Evolutionary conservation across 2,888 invertebrate species (phyloP), one percentile per base, ranked within the genome.

Genomic region (Minunthozetes semirufus): DNA sequence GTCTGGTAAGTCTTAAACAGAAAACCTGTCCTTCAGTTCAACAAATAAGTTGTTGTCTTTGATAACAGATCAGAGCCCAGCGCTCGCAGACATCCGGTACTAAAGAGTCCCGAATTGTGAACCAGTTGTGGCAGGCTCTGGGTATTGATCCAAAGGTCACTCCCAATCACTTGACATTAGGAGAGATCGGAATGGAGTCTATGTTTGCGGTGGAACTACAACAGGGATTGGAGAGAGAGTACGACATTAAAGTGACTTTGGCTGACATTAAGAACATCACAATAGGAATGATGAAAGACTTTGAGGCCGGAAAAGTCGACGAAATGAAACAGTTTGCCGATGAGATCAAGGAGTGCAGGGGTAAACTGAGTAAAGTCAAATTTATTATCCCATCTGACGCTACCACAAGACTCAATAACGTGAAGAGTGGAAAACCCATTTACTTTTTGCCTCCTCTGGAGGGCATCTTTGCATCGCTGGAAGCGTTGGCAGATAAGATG

Each of bases 131-230:
- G 72, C 22, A n/a, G 19, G 72, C 48, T 1, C 27, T 72, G 59
- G 72, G 72, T 29, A 56, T 72, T 15, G 72, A 72, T 22, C 72
- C 72, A 0, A 56, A 72, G 56, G 61, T 59, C 8, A 33, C 53
- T 17, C 72, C 72, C 0, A 56, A 72, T 17, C 50, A 72, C 42
- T 88, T 90, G 6, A 90, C 90, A 59, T 85, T 99, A 66, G 94
- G 94, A 38, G 98, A 99, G 83, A 87, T 99, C 50, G 98, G 98
- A 77, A 93, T 99, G 89, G 98, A 99, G 83, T 97, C 97, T 1
- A 85, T 99, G 79, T 98, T 98, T 97, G 63, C 63, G 1, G 63
- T 63, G 29, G 63, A 63, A 38, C 38, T 63, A 9, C 63, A 63
- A 19, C 63, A 63, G 38, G 38, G 38, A 17, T 63, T 63, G 38